Evolutionary conservation across 2,888 invertebrate species (phyloP), one percentile per base, ranked within the genome.

Genomic region (Cancer borealis): DNA sequence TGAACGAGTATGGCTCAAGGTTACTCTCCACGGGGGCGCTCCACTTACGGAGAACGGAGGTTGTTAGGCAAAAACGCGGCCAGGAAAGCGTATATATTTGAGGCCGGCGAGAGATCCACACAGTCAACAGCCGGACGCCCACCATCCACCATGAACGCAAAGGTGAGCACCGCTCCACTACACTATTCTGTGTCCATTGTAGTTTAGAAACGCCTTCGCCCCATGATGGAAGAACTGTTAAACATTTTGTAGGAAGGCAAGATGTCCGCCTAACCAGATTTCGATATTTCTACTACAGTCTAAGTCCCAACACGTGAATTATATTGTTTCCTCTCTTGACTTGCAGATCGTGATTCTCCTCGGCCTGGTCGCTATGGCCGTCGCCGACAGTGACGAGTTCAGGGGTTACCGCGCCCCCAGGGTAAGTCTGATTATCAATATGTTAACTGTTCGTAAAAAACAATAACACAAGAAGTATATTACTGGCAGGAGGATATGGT

Each of bases 331-430:
- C n/a, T 39, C 73, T 30, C 39, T 84, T 84, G 39, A 6, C 2
- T 39, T 30, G 12, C 84, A 90, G 90, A 90, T 90, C 60, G 49
- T 90, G n/a, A 90, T 90, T 60, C 26, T 90, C 30, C 54, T 90
- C 49, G 90, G 90, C 90, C 90, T 90, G 54, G 90, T 54, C 54
- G 90, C 90, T 60, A 30, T 90, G 90, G 90, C 60, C 54, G 90
- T 60, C 54, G 90, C 90, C 54, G 90, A 90, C 90, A 90, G 54
- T 54, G 90, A 90, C 39, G 90, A 90, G 90, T 90, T 90, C 90
- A 47, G 90, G 17, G 26, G 54, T 30, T 49, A 54, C 90, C 10
- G 49, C 39, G 90, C 17, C 89, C 49, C 89, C 47, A 46, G 88
- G 46, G 88, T 88, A n/a, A 88, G 88, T 88, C 21, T 88, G n/a